phyloP scores from a whole-genome alignment of 2,797 vertebrate species.

The Tangara arthus region DNA sequence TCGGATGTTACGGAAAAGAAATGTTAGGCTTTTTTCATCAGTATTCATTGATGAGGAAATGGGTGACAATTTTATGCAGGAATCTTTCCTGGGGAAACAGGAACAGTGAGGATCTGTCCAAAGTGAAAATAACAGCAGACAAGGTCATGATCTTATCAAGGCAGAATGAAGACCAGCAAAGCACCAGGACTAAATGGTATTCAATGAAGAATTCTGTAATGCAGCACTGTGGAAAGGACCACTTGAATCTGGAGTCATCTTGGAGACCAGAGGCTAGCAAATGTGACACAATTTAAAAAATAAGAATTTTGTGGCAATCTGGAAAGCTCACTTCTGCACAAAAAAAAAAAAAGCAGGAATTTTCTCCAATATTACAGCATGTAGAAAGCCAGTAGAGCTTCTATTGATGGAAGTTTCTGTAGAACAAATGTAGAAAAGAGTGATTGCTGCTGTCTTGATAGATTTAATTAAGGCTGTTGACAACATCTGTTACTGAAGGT shows the following conservation, averaged over 20 bases:
- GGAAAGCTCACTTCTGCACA: background rate
- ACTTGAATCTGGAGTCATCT: background rate
- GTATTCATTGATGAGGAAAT: background rate
- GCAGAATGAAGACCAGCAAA: background rate
- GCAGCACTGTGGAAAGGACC: background rate
- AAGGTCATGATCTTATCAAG: background rate
- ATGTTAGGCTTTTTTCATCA: background rate
- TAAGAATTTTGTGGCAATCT: background rate
- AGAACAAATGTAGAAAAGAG: background rate
- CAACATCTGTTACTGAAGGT: background rate
- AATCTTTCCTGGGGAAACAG: background rate
- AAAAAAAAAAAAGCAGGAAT: background rate
- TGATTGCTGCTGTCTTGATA: background rate
- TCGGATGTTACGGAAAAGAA: accelerated
- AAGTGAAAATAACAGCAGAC: background rate
- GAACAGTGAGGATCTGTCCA: background rate
- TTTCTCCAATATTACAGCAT: background rate
- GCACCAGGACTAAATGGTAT: background rate
- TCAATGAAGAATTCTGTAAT: background rate
- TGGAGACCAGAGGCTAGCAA: background rate
- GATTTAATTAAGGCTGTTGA: background rate
- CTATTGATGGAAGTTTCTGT: background rate
- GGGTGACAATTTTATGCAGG: background rate
- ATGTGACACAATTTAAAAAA: background rate
- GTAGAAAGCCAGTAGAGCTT: background rate